Evolutionary conservation across 2,113 vertebrate genomes (phyloP).

Genomic region (Macquaria ambigua): DNA sequence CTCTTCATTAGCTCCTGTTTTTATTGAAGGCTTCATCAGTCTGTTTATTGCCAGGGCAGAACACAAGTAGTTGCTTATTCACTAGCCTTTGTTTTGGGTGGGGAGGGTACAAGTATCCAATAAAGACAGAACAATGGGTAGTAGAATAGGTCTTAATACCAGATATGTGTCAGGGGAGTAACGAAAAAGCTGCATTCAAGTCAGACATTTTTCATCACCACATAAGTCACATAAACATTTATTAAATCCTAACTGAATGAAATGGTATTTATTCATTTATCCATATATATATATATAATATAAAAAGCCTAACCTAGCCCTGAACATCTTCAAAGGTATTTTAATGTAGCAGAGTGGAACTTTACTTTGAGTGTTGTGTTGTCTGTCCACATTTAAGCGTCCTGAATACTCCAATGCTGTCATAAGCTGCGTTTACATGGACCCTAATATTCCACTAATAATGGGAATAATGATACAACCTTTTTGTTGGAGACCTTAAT

Average conservation of each 20-base stretch:
- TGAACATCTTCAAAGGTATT: neutral
- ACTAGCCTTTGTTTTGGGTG: neutral
- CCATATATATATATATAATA: neutral
- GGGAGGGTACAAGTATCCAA: neutral
- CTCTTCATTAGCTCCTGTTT: constrained; percentile 61
- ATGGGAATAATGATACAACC: no score
- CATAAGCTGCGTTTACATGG: no score
- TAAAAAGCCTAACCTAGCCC: no score
- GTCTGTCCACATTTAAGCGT: neutral
- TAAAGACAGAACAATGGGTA: neutral
- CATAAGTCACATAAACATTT: neutral
- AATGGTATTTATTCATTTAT: neutral
- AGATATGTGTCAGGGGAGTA: neutral
- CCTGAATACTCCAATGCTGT: neutral
- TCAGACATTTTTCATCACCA: neutral
- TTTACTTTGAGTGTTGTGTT: neutral
- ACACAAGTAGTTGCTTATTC: constrained; percentile 3
- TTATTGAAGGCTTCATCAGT: constrained; percentile 16
- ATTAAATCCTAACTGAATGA: neutral
- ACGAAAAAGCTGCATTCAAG: neutral
- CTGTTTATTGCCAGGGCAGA: constrained; percentile 37
- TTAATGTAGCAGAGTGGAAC: neutral
- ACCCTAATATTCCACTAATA: no score
- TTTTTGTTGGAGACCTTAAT: no score
- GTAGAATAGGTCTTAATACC: neutral